Conservation (phyloP, 2,888 invertebrate genomes). For the Herminia tarsipennalis region DNA sequence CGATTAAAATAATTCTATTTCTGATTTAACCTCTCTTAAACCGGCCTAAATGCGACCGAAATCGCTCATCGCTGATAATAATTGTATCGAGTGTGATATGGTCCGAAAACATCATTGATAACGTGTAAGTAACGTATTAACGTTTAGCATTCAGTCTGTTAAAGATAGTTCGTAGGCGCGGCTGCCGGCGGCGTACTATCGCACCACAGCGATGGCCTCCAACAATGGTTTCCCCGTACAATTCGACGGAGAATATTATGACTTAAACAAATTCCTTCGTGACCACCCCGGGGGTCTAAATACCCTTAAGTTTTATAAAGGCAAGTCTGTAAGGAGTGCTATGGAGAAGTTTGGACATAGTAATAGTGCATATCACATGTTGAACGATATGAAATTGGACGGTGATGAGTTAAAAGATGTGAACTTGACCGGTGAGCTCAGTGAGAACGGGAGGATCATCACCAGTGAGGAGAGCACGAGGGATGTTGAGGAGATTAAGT, state of each 20-base stretch:
- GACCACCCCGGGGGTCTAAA: slow-evolving; percentile 92
- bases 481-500: slow-evolving; percentile 63
- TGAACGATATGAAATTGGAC: slow-evolving; percentile 85
- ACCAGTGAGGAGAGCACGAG: slow-evolving; percentile 62
- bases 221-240: slow-evolving; percentile 61
- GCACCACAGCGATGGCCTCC: slow-evolving; percentile 26
- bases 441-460: slow-evolving; percentile 72
- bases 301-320: slow-evolving; percentile 85
- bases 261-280: slow-evolving; percentile 87
- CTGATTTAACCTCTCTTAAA: no score
- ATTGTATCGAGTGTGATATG: no score
- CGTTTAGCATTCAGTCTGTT: slow-evolving; percentile 15
- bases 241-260: slow-evolving; percentile 84
- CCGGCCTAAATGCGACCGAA: no score
- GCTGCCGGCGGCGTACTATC: no score
- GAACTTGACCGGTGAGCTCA: slow-evolving; percentile 69
- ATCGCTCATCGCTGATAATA: no score
- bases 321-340: slow-evolving; percentile 81
- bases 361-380: slow-evolving; percentile 87
- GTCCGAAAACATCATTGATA: no score
- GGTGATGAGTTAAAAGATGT: slow-evolving; percentile 76
- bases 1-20: no score
- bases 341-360: slow-evolving; percentile 87
- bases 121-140: background rate
- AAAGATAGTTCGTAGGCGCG: background rate